These are phyloP conservation scores for Microctenopoma steveboyesi DNA, from an alignment of 2,797 vertebrate species.

Conservation along the genomic window DNA sequence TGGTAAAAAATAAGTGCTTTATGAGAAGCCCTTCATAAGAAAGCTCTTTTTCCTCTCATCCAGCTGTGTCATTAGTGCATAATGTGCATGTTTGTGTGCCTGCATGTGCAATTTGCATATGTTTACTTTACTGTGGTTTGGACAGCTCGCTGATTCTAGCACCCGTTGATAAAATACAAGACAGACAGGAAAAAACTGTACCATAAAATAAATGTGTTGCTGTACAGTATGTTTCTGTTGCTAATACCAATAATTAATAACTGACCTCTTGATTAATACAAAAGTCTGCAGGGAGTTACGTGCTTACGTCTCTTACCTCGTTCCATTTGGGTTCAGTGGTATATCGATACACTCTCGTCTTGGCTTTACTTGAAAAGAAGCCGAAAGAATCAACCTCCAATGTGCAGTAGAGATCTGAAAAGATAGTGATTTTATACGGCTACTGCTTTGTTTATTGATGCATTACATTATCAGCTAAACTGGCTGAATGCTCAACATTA, in stretches of 20 bases:
- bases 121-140: constrained; percentile 4
- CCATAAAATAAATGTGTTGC: background rate
- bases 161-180: constrained; percentile 50
- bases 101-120: background rate
- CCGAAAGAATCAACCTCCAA: constrained; percentile 98
- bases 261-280: background rate
- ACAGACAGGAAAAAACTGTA: constrained; percentile 17
- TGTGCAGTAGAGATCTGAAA: constrained; percentile 95
- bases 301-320: constrained; percentile 83
- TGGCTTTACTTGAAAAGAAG: constrained; percentile 98
- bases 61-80: constrained; percentile 37
- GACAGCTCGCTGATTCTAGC: constrained; percentile 35
- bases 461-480: background rate
- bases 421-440: background rate
- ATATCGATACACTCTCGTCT: constrained; percentile 96
- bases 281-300: background rate
- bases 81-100: constrained; percentile 7
- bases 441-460: background rate
- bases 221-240: too few relatives aligned
- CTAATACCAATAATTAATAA: too few relatives aligned
- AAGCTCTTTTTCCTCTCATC: constrained; percentile 31
- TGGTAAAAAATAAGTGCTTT: constrained; percentile 24
- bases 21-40: constrained; percentile 17
- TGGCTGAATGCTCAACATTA: constrained; percentile 1
- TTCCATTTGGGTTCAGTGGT: constrained; percentile 98